These are phyloP conservation scores for Smittia sp. DNA, from an alignment of 2,888 invertebrate species.

Conservation along the genomic window DNA sequence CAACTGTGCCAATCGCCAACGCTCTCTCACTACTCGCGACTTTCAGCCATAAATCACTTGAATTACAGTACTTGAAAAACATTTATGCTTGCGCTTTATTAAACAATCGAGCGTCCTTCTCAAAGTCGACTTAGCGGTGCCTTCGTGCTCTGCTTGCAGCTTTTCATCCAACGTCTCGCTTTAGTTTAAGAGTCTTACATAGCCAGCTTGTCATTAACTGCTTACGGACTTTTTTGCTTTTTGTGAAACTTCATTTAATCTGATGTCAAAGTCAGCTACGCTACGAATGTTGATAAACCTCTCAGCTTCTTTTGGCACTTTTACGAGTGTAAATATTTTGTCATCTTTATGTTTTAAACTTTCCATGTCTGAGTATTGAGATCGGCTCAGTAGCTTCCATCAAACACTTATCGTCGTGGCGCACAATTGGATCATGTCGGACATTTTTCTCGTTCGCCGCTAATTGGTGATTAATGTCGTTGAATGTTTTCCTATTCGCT, in stretches of 20 bases:
- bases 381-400: too few relatives aligned
- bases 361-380: not conserved
- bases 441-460: not conserved
- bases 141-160: not conserved
- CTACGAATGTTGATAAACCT: not conserved
- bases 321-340: slow-evolving; percentile 1
- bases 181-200: slow-evolving; percentile 1
- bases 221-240: not conserved
- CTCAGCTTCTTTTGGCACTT: not conserved
- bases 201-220: slow-evolving; percentile 4
- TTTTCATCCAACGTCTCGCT: not conserved
- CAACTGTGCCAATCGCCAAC: not conserved
- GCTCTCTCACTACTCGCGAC: not conserved
- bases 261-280: slow-evolving; percentile 4
- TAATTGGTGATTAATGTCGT: slow-evolving; percentile 6
- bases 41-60: slow-evolving; percentile 11
- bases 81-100: slow-evolving; percentile 7
- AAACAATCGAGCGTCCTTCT: slow-evolving; percentile 6
- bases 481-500: not conserved
- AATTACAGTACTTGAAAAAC: not conserved
- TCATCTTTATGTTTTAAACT: not conserved
- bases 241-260: slow-evolving; percentile 2
- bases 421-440: not conserved
- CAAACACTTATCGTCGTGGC: too few relatives aligned
- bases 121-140: slow-evolving; percentile 7